Evolutionary conservation across 1,140 invertebrate species (phyloP).

Genomic region (Thaumetopoea pityocampa): DNA sequence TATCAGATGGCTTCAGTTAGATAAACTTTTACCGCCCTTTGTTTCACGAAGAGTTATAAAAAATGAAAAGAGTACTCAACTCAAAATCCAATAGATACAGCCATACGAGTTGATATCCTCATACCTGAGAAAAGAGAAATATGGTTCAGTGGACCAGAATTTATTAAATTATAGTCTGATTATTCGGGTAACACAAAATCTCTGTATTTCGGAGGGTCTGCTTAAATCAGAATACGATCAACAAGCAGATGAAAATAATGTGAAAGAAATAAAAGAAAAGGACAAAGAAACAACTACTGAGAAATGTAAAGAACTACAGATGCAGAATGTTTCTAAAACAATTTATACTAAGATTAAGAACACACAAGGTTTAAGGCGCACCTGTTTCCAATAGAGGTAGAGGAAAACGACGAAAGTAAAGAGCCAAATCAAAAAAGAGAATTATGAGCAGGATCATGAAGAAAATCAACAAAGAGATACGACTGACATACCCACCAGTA

Average conservation of each 20-base stretch:
- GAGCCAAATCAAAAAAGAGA: too few species aligned
- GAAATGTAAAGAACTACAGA: constrained; percentile 3
- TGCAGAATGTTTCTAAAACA: too few species aligned
- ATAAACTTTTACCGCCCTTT: constrained; percentile 23
- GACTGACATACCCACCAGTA: too few species aligned
- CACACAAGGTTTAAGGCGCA: too few species aligned
- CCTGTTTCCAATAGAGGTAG: too few species aligned
- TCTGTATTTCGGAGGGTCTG: constrained; percentile 11
- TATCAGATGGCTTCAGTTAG: constrained; percentile 17
- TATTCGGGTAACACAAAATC: background rate
- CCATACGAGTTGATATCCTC: constrained; percentile 7
- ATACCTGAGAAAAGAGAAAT: background rate
- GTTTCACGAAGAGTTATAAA: constrained; percentile 22
- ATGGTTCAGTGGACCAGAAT: constrained; percentile 16
- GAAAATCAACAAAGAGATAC: too few species aligned
- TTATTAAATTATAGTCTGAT: constrained; percentile 2
- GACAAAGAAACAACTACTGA: background rate
- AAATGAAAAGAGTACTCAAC: background rate
- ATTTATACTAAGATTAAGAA: too few species aligned
- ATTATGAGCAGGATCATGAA: too few species aligned
- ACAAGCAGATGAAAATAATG: background rate
- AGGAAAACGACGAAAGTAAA: too few species aligned
- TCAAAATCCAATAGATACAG: constrained; percentile 19
- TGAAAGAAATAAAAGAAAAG: background rate
- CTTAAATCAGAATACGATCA: too few species aligned